Evolutionary conservation across 2,113 vertebrate species (phyloP).

Genomic region (Perca fluviatilis): DNA sequence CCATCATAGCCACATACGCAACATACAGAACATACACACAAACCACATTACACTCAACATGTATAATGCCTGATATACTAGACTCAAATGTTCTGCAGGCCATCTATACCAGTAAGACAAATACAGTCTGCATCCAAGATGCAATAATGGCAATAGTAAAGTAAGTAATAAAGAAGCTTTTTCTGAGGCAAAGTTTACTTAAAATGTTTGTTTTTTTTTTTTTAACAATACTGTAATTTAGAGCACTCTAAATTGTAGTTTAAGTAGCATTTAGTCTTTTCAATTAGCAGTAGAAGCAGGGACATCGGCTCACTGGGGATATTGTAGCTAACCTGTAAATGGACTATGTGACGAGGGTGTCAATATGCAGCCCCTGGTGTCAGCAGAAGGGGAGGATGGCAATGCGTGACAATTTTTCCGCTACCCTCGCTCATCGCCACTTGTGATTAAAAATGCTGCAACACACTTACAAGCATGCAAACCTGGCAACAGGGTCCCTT

Average conservation of each 20-base stretch:
- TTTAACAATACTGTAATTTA: slow-evolving; percentile 24
- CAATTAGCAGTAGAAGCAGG: slow-evolving; percentile 41
- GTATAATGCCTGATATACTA: slow-evolving; percentile 24
- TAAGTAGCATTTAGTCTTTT: slow-evolving; percentile 38
- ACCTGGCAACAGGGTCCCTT: slow-evolving; percentile 77
- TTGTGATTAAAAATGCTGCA: slow-evolving; percentile 81
- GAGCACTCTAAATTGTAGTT: slow-evolving; percentile 10
- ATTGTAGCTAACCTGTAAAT: slow-evolving; percentile 74
- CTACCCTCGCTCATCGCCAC: slow-evolving; percentile 77
- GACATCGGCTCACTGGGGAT: slow-evolving; percentile 53
- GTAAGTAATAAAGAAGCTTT: background rate
- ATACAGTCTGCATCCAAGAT: background rate
- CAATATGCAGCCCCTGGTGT: slow-evolving; percentile 59
- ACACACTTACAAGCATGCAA: slow-evolving; percentile 77
- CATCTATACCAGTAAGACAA: background rate
- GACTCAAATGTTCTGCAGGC: slow-evolving; percentile 8
- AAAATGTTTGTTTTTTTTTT: slow-evolving; percentile 28
- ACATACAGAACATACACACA: slow-evolving; percentile 34
- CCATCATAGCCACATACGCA: slow-evolving; percentile 19
- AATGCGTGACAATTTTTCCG: slow-evolving; percentile 73
- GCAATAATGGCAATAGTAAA: background rate
- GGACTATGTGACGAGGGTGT: slow-evolving; percentile 65
- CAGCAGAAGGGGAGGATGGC: slow-evolving; percentile 56
- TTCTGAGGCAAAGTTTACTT: background rate
- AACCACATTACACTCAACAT: slow-evolving; percentile 11